phyloP scores from a whole-genome alignment of 2,888 invertebrate genomes.

The Dicyrtomina minuta region DNA sequence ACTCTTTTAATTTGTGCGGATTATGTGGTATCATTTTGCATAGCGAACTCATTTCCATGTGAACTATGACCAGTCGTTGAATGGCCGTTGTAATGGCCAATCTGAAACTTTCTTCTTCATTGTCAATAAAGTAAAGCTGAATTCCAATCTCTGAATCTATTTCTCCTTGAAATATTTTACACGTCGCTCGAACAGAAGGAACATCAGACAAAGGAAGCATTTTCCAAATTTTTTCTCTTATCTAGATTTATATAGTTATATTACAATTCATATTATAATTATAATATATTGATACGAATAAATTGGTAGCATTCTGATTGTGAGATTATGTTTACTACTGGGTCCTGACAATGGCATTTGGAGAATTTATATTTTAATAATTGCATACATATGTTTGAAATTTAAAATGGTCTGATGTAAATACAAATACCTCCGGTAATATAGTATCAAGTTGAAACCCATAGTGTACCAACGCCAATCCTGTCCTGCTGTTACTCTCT shows the following conservation, averaged over 20 bases:
- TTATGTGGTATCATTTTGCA: neutral
- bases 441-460: neutral
- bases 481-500: neutral
- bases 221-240: conserved; percentile 18
- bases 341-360: too few relatives aligned
- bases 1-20: neutral
- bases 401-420: neutral
- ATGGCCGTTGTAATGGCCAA: conserved; percentile 5
- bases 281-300: too few relatives aligned
- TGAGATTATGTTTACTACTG: too few relatives aligned
- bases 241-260: neutral
- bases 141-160: conserved; percentile 13
- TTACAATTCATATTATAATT: neutral
- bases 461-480: too few relatives aligned
- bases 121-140: conserved; percentile 3
- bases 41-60: conserved; percentile 1
- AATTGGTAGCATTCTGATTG: too few relatives aligned
- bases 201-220: neutral
- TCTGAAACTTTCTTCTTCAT: conserved; percentile 11
- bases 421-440: conserved; percentile 7
- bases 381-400: neutral
- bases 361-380: too few relatives aligned
- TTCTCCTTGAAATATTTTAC: conserved; percentile 10
- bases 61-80: neutral
- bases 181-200: neutral